phyloP scores from a whole-genome alignment of 2,797 vertebrate genomes.

The Danio albolineatus region DNA sequence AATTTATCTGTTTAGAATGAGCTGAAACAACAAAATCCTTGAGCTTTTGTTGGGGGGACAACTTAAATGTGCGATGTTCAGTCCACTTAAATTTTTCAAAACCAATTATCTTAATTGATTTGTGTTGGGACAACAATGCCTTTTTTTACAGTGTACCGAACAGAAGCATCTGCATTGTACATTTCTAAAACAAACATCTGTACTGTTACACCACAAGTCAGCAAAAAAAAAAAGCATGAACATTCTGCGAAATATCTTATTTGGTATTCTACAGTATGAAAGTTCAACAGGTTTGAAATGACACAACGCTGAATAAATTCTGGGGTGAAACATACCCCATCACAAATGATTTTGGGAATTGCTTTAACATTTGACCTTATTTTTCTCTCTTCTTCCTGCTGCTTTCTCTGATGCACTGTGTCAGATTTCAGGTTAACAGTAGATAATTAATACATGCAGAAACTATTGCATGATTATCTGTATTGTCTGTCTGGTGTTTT shows the following conservation, averaged over 20 bases:
- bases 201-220: too few relatives aligned
- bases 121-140: too few relatives aligned
- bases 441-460: not conserved
- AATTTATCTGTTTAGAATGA: too few relatives aligned
- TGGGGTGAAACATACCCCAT: not conserved
- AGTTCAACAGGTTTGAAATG: not conserved
- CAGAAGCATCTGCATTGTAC: too few relatives aligned
- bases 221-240: not conserved
- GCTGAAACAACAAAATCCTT: too few relatives aligned
- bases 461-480: not conserved
- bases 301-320: not conserved
- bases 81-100: too few relatives aligned
- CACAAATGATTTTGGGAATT: not conserved
- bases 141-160: too few relatives aligned
- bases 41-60: too few relatives aligned
- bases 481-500: not conserved
- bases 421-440: not conserved
- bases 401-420: slow-evolving; percentile 3
- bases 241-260: not conserved
- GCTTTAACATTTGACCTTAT: not conserved
- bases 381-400: not conserved
- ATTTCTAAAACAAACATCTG: too few relatives aligned
- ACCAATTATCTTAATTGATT: too few relatives aligned
- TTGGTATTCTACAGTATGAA: not conserved
- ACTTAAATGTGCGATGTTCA: too few relatives aligned